Conservation (phyloP, 2,888 invertebrate species). For the Anarsia innoxiella region DNA sequence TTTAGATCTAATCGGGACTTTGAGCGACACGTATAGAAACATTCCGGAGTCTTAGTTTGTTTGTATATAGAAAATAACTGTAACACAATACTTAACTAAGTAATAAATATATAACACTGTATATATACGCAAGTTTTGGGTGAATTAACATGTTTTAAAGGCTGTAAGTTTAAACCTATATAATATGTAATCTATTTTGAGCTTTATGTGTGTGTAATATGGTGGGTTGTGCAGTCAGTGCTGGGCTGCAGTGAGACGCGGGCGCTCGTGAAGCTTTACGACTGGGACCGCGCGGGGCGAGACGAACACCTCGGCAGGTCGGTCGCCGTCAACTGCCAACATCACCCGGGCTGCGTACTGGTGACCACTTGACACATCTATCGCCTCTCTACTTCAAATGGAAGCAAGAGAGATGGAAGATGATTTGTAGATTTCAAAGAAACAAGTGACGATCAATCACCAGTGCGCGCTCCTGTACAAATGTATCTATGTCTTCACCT, state of each 20-base stretch:
- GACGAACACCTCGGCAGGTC: constrained; percentile 97
- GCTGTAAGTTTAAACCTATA: constrained; percentile 3
- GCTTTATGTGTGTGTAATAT: constrained; percentile 36
- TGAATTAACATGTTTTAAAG: neutral
- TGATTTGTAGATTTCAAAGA: too few relatives aligned
- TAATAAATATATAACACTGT: neutral
- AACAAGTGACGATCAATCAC: too few relatives aligned
- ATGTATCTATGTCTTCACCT: too few relatives aligned
- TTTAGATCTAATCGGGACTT: neutral
- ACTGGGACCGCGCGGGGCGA: constrained; percentile 93
- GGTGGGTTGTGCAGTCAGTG: constrained; percentile 66
- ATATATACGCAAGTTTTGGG: neutral
- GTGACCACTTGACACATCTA: too few relatives aligned
- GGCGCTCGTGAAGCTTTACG: constrained; percentile 81
- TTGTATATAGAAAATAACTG: too few relatives aligned
- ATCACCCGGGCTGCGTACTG: too few relatives aligned
- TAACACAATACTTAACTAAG: too few relatives aligned
- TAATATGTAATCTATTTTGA: constrained; percentile 3
- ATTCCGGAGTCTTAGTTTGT: too few relatives aligned
- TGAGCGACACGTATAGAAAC: too few relatives aligned
- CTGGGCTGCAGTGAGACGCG: constrained; percentile 45
- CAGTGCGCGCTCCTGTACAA: too few relatives aligned
- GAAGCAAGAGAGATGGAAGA: too few relatives aligned
- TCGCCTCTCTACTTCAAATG: too few relatives aligned
- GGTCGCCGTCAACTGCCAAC: constrained; percentile 51